Percentiles rank a stretch among this genome's conserved stretches.
Conservation (phyloP, 2,888 invertebrate species). For the Protodeltote pygarga region DNA sequence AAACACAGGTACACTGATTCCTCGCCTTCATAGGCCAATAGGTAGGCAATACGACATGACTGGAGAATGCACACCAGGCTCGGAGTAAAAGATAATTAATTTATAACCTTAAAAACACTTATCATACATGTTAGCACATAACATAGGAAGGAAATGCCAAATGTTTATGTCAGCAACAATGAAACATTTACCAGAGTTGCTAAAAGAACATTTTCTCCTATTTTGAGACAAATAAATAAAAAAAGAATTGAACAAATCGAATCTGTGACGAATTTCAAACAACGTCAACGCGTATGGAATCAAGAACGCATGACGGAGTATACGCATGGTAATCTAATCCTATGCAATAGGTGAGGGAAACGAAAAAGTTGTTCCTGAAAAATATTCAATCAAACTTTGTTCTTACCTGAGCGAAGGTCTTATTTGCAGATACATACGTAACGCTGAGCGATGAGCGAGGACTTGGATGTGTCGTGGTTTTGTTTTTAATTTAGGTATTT, state of each 20-base stretch:
- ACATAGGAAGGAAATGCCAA: too few species aligned
- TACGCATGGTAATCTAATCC: slow-evolving; percentile 51
- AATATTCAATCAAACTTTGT: slow-evolving; percentile 77
- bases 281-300: slow-evolving; percentile 14
- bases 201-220: not conserved
- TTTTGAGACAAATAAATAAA: slow-evolving; percentile 1
- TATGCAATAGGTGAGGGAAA: slow-evolving; percentile 54
- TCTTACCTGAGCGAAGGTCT: slow-evolving; percentile 58
- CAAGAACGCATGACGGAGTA: slow-evolving; percentile 5
- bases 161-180: too few species aligned
- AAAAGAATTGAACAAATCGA: slow-evolving; percentile 26
- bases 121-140: too few species aligned
- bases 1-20: too few species aligned
- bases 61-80: too few species aligned
- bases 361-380: slow-evolving; percentile 64
- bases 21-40: too few species aligned
- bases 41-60: too few species aligned
- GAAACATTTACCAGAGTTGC: not conserved
- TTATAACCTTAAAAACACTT: too few species aligned
- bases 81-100: too few species aligned
- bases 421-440: slow-evolving; percentile 43
- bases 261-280: slow-evolving; percentile 33
- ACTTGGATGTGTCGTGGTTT: slow-evolving; percentile 15
- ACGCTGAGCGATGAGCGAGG: slow-evolving; percentile 3
- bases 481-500: not conserved